These are phyloP conservation scores for Habrosyne pyritoides DNA, from an alignment of 2,888 invertebrate genomes.

Conservation along the genomic window DNA sequence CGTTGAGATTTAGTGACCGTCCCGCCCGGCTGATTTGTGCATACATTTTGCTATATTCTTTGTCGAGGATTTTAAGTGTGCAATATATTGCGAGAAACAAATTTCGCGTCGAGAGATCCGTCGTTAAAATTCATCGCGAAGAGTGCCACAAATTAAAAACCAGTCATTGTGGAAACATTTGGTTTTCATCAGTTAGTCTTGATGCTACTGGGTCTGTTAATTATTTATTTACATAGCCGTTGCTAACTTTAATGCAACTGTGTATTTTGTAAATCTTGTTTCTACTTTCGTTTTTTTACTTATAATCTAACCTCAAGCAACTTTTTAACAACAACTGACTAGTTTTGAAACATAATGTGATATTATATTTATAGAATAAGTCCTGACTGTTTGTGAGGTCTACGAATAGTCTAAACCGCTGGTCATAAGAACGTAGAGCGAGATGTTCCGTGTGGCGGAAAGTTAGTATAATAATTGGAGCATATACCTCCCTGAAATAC, in stretches of 20 bases:
- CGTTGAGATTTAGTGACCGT: slow-evolving; percentile 69
- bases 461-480: too few species aligned
- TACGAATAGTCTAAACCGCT: too few species aligned
- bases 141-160: slow-evolving; percentile 55
- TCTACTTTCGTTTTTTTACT: too few species aligned
- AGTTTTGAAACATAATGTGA: too few species aligned
- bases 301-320: too few species aligned
- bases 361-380: too few species aligned
- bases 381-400: too few species aligned
- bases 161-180: slow-evolving; percentile 30
- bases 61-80: slow-evolving; percentile 68
- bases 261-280: too few species aligned
- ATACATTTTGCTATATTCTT: slow-evolving; percentile 66
- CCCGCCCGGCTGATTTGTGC: slow-evolving; percentile 69
- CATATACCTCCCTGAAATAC: too few species aligned
- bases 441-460: too few species aligned
- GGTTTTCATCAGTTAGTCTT: slow-evolving; percentile 25
- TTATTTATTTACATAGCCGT: neutral
- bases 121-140: slow-evolving; percentile 63
- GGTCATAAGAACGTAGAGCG: too few species aligned
- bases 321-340: too few species aligned
- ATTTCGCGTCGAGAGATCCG: slow-evolving; percentile 66
- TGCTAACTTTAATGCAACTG: neutral
- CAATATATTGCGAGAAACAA: slow-evolving; percentile 73
- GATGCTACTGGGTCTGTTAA: slow-evolving; percentile 17